Base-by-base conservation (phyloP, 2,888 invertebrate genomes). In the Andrena dorsata region DNA sequence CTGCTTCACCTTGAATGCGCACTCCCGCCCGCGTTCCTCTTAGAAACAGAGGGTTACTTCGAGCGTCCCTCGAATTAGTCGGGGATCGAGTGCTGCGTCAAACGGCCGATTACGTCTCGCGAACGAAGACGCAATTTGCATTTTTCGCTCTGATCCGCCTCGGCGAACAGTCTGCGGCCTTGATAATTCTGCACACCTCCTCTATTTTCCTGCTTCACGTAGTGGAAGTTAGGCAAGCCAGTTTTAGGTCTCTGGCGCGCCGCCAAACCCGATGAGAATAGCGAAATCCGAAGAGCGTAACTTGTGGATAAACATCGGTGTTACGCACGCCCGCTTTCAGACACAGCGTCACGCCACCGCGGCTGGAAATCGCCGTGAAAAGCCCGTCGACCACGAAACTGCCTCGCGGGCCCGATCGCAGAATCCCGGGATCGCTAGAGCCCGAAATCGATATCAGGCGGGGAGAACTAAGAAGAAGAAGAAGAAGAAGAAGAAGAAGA, bases 161-260 rank as follows among this genome's bases (percentile, higher is more conserved):
- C 49, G 63, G 10, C 73, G 61, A 70, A 68, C 66, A 77, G 73
- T 61, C 72, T 49, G 41, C 64, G 89, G 82, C 89, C 88, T 88
- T 88, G 88, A 88, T 82, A 78, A 83, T 49, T 79, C 74, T 71
- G 70, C 74, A 68, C 72, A 76, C 73, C 80, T 85, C 77, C 84
- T 88, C 87, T 87, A 87, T 88, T 88, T 88, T 84, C 84, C 82
- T 75, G 77, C 53, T 78, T 79, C 79, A 73, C 83, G 83, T 82
- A 72, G 84, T 72, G 70, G 78, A 53, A 78, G 80, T 77, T 83
- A 68, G 82, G 79, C 78, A 73, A 68, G 84, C 86, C 82, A 86
- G 84, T 77, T 88, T 88, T 88, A 84, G 87, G 79, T 78, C 49
- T 49, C 77, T 88, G 89, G 86, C 80, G 41, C 51, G 41, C 16